phyloP scores from a whole-genome alignment of 2,113 vertebrate genomes.

The Tetrax tetrax region DNA sequence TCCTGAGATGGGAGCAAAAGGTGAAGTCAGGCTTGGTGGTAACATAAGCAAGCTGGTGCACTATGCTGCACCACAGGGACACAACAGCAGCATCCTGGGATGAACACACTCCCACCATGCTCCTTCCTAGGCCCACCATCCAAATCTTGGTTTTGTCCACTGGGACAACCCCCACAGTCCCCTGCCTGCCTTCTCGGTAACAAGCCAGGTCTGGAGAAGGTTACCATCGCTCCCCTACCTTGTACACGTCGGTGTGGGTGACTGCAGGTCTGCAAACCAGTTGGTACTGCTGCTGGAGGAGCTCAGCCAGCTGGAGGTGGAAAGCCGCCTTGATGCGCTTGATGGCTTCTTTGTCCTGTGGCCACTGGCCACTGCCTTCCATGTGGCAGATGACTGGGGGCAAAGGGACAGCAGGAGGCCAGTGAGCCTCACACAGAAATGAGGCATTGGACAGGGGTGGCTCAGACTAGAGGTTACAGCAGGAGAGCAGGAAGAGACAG shows the following conservation, averaged over 20 bases:
- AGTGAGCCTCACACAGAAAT: background rate
- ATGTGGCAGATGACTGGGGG: slow-evolving; percentile 91
- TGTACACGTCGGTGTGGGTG: slow-evolving; percentile 86
- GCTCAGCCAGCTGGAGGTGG: slow-evolving; percentile 86
- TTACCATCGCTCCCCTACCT: background rate
- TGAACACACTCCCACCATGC: fast-evolving
- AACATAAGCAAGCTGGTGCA: background rate
- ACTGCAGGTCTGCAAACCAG: slow-evolving; percentile 80
- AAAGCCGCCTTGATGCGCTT: slow-evolving; percentile 90
- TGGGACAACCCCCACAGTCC: background rate
- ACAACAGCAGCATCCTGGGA: background rate
- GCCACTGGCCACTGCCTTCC: slow-evolving; percentile 98
- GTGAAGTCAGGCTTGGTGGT: background rate
- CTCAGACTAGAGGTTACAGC: background rate
- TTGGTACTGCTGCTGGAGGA: slow-evolving; percentile 82
- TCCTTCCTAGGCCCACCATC: background rate
- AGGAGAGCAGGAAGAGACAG: background rate
- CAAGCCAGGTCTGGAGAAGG: background rate
- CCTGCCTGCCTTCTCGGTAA: fast-evolving
- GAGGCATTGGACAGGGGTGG: background rate
- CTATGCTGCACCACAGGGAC: background rate
- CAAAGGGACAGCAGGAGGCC: background rate
- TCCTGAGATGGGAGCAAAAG: slow-evolving; percentile 73
- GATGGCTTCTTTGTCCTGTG: slow-evolving; percentile 86
- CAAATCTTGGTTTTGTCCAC: background rate